Evolutionary conservation across 2,888 invertebrate genomes (phyloP).

Genomic region (Graphium colonna): DNA sequence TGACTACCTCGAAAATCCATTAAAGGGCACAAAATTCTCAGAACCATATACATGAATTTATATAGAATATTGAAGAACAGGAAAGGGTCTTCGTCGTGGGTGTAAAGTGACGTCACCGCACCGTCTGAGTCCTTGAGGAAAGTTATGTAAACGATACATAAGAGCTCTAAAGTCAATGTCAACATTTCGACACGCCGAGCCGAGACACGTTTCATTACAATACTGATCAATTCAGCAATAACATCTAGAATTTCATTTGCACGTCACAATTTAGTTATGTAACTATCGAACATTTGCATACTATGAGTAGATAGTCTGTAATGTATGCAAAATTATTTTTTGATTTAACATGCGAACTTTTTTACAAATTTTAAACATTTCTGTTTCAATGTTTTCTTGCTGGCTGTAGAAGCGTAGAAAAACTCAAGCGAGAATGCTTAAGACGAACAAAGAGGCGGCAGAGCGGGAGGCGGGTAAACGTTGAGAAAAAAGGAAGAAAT

Average conservation of each 20-base stretch:
- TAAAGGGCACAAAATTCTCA: too few species aligned
- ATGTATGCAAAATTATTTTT: too few species aligned
- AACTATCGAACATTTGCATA: neutral
- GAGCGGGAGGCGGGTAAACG: constrained; percentile 23
- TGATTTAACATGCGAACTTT: too few species aligned
- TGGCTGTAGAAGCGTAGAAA: neutral
- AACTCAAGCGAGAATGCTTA: neutral
- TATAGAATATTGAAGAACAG: neutral
- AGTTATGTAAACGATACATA: constrained; percentile 23
- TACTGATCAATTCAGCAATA: constrained; percentile 2
- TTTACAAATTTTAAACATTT: too few species aligned
- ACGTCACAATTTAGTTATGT: too few species aligned
- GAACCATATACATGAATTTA: neutral
- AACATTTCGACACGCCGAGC: constrained; percentile 19
- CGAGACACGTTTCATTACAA: constrained; percentile 1
- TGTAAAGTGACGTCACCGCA: constrained; percentile 17
- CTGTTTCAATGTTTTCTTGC: too few species aligned
- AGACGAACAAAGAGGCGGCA: constrained; percentile 20
- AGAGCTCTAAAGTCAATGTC: constrained; percentile 23
- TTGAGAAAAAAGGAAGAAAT: neutral
- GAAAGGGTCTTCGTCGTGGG: constrained; percentile 11
- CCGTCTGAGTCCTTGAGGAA: constrained; percentile 15
- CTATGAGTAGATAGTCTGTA: too few species aligned
- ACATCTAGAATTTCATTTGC: too few species aligned
- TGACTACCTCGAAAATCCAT: too few species aligned